Base-by-base conservation (phyloP, 2,797 vertebrate genomes). In the Fundulus diaphanus region DNA sequence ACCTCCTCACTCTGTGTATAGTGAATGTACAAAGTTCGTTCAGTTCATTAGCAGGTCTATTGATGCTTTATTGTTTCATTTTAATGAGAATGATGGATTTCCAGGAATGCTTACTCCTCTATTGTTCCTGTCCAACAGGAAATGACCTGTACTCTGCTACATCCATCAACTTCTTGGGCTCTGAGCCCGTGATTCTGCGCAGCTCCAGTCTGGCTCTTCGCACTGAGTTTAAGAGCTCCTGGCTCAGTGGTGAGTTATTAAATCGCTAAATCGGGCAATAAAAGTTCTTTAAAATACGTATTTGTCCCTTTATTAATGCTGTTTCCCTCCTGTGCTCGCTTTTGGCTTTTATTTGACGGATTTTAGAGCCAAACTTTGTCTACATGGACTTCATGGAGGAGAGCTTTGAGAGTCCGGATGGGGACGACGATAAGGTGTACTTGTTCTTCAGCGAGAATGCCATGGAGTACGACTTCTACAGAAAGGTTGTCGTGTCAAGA, bases 371-470 rank as follows among this genome's bases (percentile, higher is more conserved):
- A 51, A 96, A 92, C 84, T 96, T 96, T 72, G 71, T 96, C 79
- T 92, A 92, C 90, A 95, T 96, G 94, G 95, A 96, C 68, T 72
- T 93, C 72, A 91, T 96, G 44, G 85, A n/a, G 9, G 96, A 96
- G 85, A 95, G 95, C 54, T 61, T 91, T 20, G 77, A 89, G 5
- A 95, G 89, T 77, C 46, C 82, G 0, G 80, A 91, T 3, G 94
- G 94, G 0, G 94, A 96, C 6, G 94, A 96, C 44, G 96, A 96
- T 66, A 96, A 96, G 86, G 89, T 96, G 56, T 96, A 96, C 86
- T 83, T 96, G 79, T 96, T 96, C 94, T 96, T 96, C 92, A 96
- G 94, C 2, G 95, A 96, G 90, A 95, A 92, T 0, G 95, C 95
- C 31, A 87, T 95, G 87, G 96, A 96, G 84, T 96, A 96, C 49